phyloP scores from a whole-genome alignment of 2,113 vertebrate genomes.

The Phylloscopus trochilus region DNA sequence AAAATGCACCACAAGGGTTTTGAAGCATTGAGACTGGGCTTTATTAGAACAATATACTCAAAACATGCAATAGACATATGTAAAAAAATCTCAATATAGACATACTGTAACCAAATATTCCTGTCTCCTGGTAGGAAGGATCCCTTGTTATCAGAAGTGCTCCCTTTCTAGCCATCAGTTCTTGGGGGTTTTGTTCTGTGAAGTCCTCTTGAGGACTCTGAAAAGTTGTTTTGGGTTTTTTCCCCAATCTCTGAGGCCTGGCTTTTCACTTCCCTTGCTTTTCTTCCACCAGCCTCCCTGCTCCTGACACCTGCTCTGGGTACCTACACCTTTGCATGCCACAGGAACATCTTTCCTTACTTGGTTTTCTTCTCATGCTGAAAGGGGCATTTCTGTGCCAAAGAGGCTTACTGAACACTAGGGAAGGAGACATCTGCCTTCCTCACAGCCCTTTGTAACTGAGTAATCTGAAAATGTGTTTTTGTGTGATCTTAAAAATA shows the following conservation, averaged over 20 bases:
- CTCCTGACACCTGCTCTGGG: background rate
- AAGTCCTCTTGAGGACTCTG: background rate
- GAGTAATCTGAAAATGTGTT: background rate
- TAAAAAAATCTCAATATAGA: background rate
- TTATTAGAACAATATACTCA: background rate
- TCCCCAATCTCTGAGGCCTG: background rate
- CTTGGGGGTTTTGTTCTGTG: background rate
- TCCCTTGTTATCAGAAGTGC: background rate
- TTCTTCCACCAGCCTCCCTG: background rate
- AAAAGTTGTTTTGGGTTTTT: background rate
- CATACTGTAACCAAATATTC: background rate
- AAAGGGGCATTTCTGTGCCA: background rate
- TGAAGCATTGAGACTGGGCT: background rate
- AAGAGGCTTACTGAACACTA: background rate
- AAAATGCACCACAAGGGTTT: background rate
- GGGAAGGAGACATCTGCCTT: background rate
- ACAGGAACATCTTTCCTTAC: background rate
- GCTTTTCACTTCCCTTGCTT: background rate
- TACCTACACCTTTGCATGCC: fast-evolving
- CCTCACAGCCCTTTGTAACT: background rate
- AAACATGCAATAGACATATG: background rate
- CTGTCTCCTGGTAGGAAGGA: background rate
- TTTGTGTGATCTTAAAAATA: background rate
- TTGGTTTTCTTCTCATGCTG: background rate
- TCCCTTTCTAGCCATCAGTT: background rate